A percentile compares a stretch with the other conserved stretches of the same genome.
Evolutionary conservation across 1,140 invertebrate species (phyloP).

Genomic region (Rhopalosiphum padi): DNA sequence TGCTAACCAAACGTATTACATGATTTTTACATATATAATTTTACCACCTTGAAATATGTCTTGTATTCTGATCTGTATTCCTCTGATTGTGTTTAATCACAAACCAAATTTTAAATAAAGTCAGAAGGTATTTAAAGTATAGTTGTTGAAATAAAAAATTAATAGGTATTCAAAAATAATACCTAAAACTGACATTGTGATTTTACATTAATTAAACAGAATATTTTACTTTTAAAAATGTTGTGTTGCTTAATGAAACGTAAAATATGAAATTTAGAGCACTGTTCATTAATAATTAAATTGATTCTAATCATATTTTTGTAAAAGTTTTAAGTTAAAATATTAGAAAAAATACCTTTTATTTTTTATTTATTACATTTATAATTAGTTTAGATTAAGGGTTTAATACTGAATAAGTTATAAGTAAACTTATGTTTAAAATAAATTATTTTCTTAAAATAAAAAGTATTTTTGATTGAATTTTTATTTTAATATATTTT

Average conservation of each 20-base stretch:
- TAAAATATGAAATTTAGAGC: neutral
- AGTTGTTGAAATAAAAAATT: neutral
- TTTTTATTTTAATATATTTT: neutral
- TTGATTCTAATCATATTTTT: slow-evolving; percentile 31
- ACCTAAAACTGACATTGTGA: neutral
- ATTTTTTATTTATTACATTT: slow-evolving; percentile 29
- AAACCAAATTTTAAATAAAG: neutral
- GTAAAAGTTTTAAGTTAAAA: neutral
- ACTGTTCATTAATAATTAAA: slow-evolving; percentile 18
- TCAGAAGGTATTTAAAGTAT: neutral
- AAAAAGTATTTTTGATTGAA: slow-evolving; percentile 8
- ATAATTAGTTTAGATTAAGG: slow-evolving; percentile 30
- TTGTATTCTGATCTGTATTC: neutral
- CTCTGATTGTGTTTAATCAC: neutral
- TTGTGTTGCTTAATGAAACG: neutral
- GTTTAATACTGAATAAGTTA: slow-evolving; percentile 25
- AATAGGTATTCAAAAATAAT: neutral
- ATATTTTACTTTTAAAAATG: neutral
- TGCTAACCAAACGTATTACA: neutral
- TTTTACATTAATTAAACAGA: neutral
- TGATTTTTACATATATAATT: slow-evolving; percentile 28
- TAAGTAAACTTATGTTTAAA: slow-evolving; percentile 28
- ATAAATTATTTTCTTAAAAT: slow-evolving; percentile 48
- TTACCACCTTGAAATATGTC: neutral
- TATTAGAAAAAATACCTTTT: neutral